Evolutionary conservation across 2,888 invertebrate species (phyloP).

Genomic region (Pyrochroa serraticornis): DNA sequence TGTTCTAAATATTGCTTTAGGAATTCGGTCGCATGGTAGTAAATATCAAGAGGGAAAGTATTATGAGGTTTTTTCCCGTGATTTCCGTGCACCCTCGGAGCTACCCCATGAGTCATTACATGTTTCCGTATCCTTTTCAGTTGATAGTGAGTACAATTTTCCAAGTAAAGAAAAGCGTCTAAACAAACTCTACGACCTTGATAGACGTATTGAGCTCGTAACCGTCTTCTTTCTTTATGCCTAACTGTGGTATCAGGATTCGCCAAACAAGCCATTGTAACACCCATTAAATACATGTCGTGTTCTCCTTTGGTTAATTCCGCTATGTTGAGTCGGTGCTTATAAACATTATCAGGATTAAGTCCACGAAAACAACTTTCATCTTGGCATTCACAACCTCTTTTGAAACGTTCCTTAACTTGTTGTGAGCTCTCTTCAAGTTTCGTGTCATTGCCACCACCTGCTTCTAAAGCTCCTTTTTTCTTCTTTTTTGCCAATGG

Average conservation of each 20-base stretch:
- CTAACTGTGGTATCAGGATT: conserved; percentile 75
- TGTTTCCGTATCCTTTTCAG: conserved; percentile 78
- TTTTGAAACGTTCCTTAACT: conserved; percentile 71
- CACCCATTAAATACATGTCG: conserved; percentile 86
- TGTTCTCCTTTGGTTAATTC: conserved; percentile 82
- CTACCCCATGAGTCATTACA: conserved; percentile 79
- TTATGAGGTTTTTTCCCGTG: conserved; percentile 82
- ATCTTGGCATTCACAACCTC: conserved; percentile 80
- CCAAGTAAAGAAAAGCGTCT: conserved; percentile 79
- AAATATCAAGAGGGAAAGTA: conserved; percentile 78
- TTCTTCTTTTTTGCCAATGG: conserved; percentile 59
- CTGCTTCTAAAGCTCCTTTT: conserved; percentile 57
- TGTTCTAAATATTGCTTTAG: conserved; percentile 74
- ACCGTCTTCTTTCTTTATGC: conserved; percentile 73
- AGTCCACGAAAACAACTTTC: conserved; percentile 76
- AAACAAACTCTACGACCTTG: conserved; percentile 78
- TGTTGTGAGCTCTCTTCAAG: conserved; percentile 73
- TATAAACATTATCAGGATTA: conserved; percentile 76
- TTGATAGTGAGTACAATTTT: conserved; percentile 81
- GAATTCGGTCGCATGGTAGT: conserved; percentile 78
- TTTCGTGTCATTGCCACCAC: conserved; percentile 64
- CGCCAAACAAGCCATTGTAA: conserved; percentile 79
- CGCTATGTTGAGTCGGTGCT: conserved; percentile 77
- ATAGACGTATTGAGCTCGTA: conserved; percentile 77
- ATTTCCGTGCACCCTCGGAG: conserved; percentile 79